Evolutionary conservation across 2,797 vertebrate genomes (phyloP).

Genomic region (Serranus cabrilla): DNA sequence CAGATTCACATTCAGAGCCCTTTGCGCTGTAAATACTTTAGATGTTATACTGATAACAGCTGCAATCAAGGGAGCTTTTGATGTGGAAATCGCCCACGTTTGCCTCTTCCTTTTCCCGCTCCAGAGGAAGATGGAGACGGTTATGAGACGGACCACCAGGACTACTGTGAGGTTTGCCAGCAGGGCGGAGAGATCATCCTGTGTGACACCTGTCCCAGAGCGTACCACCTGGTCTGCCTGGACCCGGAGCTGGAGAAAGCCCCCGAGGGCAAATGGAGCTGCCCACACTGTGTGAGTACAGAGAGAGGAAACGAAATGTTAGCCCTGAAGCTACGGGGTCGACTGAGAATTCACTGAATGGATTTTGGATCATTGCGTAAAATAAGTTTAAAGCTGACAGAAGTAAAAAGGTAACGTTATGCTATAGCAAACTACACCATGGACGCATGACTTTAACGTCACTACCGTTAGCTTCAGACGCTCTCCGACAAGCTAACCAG

Average conservation of each 20-base stretch:
- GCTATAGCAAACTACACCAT: no score
- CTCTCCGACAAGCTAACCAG: no score
- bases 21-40: background rate
- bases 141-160: conserved; percentile 99
- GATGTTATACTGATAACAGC: background rate
- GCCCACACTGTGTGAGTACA: conserved; percentile 95
- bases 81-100: background rate
- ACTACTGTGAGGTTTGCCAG: conserved; percentile 99
- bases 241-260: conserved; percentile 98
- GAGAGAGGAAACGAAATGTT: background rate
- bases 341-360: no score
- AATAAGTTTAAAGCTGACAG: no score
- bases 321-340: no score
- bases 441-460: no score
- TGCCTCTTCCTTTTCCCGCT: conserved; percentile 12
- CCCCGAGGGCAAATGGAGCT: conserved; percentile 98
- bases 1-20: background rate
- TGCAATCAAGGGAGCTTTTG: background rate
- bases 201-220: conserved; percentile 96
- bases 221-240: conserved; percentile 98
- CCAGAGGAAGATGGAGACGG: conserved; percentile 95
- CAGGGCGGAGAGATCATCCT: conserved; percentile 99
- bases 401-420: no score
- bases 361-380: no score
- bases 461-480: no score